A percentile compares a stretch with the other conserved stretches of the same genome.
These are phyloP conservation scores for Clitarchus hookeri DNA, from an alignment of 2,888 invertebrate genomes.

Conservation along the genomic window DNA sequence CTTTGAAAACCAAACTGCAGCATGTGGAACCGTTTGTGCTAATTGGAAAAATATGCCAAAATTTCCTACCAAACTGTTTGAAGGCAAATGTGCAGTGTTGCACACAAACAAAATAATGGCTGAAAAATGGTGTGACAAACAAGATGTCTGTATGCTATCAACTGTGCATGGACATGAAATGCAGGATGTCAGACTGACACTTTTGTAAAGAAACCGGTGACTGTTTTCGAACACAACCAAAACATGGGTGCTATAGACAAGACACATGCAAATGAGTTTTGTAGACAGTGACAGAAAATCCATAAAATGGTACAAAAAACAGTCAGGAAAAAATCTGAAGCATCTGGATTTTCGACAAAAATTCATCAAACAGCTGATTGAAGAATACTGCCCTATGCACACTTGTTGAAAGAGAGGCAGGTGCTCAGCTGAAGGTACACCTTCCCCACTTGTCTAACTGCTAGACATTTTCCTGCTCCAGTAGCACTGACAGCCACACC, in stretches of 20 bases:
- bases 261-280: not conserved
- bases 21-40: not conserved
- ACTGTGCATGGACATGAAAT: not conserved
- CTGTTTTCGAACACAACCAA: not conserved
- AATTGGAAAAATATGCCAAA: slow-evolving; percentile 11
- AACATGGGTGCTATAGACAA: not conserved
- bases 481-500: too few relatives aligned
- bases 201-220: not conserved
- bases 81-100: not conserved
- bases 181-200: not conserved
- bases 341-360: too few relatives aligned
- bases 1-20: not conserved
- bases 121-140: slow-evolving; percentile 5
- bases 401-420: too few relatives aligned
- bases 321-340: too few relatives aligned
- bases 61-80: not conserved
- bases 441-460: too few relatives aligned
- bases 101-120: not conserved
- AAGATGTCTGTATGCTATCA: not conserved
- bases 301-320: too few relatives aligned
- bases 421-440: too few relatives aligned
- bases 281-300: slow-evolving; percentile 4
- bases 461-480: too few relatives aligned
- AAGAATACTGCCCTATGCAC: not conserved
- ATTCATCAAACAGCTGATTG: too few relatives aligned